A percentile compares a stretch with the other conserved stretches of the same genome.
phyloP scores from a whole-genome alignment of 92 coral and sea anemone species.

The Zoanthus sansibaricus region DNA sequence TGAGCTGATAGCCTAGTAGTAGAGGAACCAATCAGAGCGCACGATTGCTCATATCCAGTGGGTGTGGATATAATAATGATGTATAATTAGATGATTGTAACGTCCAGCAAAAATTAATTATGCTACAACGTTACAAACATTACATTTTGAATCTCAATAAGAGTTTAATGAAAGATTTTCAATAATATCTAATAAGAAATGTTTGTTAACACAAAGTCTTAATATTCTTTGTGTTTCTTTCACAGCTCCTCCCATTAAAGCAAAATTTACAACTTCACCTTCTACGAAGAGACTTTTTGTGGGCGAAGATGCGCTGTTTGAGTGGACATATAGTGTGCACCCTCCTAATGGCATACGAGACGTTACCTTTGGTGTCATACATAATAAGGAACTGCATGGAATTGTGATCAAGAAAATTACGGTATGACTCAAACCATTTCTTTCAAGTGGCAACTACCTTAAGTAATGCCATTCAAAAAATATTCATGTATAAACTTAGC shows the following conservation, averaged over 20 bases:
- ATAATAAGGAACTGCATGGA: neutral
- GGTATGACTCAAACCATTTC: neutral
- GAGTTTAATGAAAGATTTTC: neutral
- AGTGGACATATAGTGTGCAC: slow-evolving; percentile 24
- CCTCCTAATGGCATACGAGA: slow-evolving; percentile 20
- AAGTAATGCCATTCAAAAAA: no score
- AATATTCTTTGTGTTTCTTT: neutral
- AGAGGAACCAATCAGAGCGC: no score
- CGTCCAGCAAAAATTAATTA: no score
- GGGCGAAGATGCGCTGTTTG: slow-evolving; percentile 44
- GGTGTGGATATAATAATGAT: no score
- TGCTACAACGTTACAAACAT: no score
- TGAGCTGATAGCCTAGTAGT: no score
- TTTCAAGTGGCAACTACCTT: neutral
- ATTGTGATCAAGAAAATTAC: slow-evolving; percentile 1
- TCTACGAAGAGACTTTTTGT: slow-evolving; percentile 29
- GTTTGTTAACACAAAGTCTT: neutral
- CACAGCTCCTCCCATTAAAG: slow-evolving; percentile 35
- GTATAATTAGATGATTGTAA: no score
- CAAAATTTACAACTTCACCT: slow-evolving; percentile 18
- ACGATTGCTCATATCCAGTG: no score
- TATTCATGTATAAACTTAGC: no score
- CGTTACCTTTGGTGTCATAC: slow-evolving; percentile 27
- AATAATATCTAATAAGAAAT: neutral
- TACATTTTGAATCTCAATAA: no score